Conservation (phyloP, 2,888 invertebrate species). For the Microctonus aethiopoides region DNA sequence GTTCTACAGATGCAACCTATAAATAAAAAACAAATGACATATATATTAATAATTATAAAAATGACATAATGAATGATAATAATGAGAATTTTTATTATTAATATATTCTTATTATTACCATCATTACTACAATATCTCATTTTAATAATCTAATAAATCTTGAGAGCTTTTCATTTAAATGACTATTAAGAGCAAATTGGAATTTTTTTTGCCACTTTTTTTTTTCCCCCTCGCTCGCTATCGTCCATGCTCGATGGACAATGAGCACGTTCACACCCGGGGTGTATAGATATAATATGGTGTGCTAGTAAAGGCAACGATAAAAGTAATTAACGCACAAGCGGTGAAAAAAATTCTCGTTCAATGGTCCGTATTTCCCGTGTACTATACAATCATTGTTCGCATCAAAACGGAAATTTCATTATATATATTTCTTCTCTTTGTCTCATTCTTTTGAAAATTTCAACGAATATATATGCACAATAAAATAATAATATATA, state of each 20-base stretch:
- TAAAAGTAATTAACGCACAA: conserved; percentile 27
- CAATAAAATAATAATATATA: background rate
- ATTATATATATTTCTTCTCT: background rate
- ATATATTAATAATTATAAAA: background rate
- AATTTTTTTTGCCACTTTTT: conserved; percentile 13
- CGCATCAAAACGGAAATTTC: conserved; percentile 20
- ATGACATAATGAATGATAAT: no score
- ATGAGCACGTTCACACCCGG: conserved; percentile 32
- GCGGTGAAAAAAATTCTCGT: conserved; percentile 38
- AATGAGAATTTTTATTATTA: no score
- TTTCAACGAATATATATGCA: background rate
- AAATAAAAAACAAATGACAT: conserved; percentile 42
- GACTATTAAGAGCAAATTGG: conserved; percentile 2
- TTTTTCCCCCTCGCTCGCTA: conserved; percentile 3
- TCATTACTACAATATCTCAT: background rate
- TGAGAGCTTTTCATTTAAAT: background rate
- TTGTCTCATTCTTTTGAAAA: background rate
- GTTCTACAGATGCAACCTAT: conserved; percentile 89
- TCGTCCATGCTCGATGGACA: conserved; percentile 2
- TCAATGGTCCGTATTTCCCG: conserved; percentile 46
- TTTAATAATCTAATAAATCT: background rate
- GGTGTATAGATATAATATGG: conserved; percentile 31
- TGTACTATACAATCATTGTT: conserved; percentile 36
- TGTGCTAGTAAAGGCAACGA: conserved; percentile 19
- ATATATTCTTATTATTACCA: no score